phyloP scores from a whole-genome alignment of 2,888 invertebrate species.

The Hymenopus coronatus region DNA sequence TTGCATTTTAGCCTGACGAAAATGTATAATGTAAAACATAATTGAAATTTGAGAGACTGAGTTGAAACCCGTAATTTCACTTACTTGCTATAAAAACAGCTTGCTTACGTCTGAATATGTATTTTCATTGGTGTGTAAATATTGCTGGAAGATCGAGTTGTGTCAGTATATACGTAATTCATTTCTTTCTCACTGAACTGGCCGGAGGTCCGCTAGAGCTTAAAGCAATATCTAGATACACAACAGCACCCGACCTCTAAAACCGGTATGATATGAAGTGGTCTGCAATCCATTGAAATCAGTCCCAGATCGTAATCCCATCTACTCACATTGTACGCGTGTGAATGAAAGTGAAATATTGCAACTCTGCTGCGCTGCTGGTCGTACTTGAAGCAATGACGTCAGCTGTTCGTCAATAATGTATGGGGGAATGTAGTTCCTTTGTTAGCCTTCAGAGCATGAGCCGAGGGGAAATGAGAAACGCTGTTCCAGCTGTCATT shows the following conservation, averaged over 20 bases:
- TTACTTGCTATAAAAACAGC: too few species aligned
- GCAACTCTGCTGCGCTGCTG: not conserved
- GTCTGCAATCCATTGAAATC: not conserved
- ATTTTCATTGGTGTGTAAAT: too few species aligned
- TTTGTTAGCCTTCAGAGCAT: constrained; percentile 8
- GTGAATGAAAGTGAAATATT: constrained; percentile 16
- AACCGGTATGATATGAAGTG: not conserved
- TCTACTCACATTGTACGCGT: not conserved
- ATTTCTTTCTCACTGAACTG: not conserved
- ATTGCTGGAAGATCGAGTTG: too few species aligned
- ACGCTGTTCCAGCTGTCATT: not conserved
- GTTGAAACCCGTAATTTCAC: too few species aligned
- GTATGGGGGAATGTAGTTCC: constrained; percentile 6
- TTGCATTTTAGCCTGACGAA: too few species aligned
- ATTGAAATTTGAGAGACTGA: too few species aligned
- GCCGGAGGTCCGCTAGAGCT: not conserved
- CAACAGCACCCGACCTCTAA: not conserved
- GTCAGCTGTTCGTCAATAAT: constrained; percentile 14
- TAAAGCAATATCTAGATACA: not conserved
- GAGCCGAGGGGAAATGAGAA: not conserved
- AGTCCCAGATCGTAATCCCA: not conserved
- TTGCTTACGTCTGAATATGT: too few species aligned
- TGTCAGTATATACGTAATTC: not conserved
- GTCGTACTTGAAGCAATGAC: constrained; percentile 11
- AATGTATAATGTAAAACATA: too few species aligned